Evolutionary conservation across 2,113 vertebrate species (phyloP).

Genomic region (Corvus cornix): DNA sequence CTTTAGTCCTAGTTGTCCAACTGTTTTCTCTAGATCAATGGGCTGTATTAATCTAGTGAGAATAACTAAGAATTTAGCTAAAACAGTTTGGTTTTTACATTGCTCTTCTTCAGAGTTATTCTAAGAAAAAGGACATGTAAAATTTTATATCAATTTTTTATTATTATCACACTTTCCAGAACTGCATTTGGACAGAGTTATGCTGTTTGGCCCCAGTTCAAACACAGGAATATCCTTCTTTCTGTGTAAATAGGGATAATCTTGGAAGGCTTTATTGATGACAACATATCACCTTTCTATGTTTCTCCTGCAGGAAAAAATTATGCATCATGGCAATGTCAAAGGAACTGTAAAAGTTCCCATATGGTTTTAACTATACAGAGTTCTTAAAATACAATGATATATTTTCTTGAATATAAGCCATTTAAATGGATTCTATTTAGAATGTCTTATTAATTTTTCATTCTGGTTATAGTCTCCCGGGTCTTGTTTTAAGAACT

Average conservation of each 20-base stretch:
- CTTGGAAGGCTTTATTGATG: not conserved
- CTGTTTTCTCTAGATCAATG: not conserved
- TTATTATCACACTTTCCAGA: not conserved
- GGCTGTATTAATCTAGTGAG: not conserved
- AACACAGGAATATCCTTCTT: not conserved
- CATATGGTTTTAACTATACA: constrained; percentile 19
- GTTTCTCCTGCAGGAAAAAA: not conserved
- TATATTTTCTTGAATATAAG: constrained; percentile 1
- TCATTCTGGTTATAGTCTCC: not conserved
- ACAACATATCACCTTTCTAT: not conserved
- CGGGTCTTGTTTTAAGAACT: not conserved
- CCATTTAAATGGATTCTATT: constrained; percentile 5
- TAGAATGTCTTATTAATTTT: not conserved
- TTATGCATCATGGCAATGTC: not conserved
- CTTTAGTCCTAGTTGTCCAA: not conserved
- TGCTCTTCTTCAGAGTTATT: not conserved
- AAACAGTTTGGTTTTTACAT: not conserved
- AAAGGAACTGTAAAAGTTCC: not conserved
- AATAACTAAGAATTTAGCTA: not conserved
- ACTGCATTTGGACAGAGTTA: not conserved
- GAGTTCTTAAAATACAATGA: not conserved
- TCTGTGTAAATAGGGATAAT: not conserved
- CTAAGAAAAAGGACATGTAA: not conserved
- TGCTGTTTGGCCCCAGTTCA: not conserved
- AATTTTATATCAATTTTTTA: not conserved